Evolutionary conservation across 2,797 vertebrate genomes (phyloP).

Genomic region (Notolabrus celidotus): DNA sequence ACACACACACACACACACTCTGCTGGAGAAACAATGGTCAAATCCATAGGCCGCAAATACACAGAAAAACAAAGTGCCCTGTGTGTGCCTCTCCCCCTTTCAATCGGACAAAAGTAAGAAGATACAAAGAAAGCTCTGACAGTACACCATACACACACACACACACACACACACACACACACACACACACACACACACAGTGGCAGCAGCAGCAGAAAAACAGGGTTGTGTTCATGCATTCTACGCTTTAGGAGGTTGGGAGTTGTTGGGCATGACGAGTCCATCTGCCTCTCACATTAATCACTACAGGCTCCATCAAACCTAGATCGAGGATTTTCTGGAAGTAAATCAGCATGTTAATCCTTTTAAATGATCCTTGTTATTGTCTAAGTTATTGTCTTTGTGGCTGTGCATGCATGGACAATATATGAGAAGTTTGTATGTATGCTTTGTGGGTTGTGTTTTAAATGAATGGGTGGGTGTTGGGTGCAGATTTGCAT

Average conservation of each 20-base stretch:
- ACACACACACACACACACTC: conserved; percentile 40
- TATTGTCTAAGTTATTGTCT: neutral
- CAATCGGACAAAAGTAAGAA: conserved; percentile 61
- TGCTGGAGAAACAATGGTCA: conserved; percentile 76
- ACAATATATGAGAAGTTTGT: neutral
- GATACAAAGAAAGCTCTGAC: conserved; percentile 79
- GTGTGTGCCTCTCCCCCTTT: conserved; percentile 65
- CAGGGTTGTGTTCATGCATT: conserved; percentile 42
- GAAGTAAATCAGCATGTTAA: neutral
- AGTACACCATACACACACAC: conserved; percentile 29
- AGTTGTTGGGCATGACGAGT: conserved; percentile 44
- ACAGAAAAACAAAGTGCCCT: conserved; percentile 78
- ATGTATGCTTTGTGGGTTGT: neutral
- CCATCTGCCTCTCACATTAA: conserved; percentile 38
- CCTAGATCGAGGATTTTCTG: neutral
- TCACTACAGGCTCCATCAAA: conserved; percentile 12
- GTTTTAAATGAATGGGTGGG: conserved; percentile 19
- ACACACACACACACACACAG: conserved; percentile 27
- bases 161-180: conserved; percentile 20
- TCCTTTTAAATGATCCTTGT: neutral
- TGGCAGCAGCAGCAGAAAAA: conserved; percentile 31
- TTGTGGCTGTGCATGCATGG: neutral
- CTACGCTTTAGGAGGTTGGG: conserved; percentile 49
- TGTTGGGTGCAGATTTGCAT: conserved; percentile 22
- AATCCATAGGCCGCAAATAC: conserved; percentile 74